Percentiles rank a stretch among this genome's conserved stretches.
Evolutionary conservation across 2,113 vertebrate genomes (phyloP).

Genomic region (Abramis brama): DNA sequence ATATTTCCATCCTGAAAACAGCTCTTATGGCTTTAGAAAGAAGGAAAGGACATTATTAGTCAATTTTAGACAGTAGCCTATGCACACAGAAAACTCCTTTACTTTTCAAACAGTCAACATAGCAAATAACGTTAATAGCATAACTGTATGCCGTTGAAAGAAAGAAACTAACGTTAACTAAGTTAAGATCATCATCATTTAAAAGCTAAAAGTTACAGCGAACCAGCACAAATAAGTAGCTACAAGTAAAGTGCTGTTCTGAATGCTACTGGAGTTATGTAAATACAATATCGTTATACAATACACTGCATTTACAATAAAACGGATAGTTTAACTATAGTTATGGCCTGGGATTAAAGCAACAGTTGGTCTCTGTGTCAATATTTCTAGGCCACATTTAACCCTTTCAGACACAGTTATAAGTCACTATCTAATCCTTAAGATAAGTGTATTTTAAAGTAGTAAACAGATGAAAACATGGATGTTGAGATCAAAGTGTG

Average conservation of each 20-base stretch:
- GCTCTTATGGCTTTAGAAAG: neutral
- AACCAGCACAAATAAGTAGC: neutral
- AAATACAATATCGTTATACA: neutral
- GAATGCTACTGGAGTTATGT: neutral
- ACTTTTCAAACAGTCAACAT: neutral
- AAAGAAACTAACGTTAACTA: neutral
- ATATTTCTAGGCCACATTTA: slow-evolving; percentile 57
- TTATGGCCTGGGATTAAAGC: slow-evolving; percentile 37
- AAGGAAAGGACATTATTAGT: neutral
- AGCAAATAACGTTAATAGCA: neutral
- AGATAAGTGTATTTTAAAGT: neutral
- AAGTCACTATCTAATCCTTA: neutral
- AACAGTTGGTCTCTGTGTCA: slow-evolving; percentile 61
- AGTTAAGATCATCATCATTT: neutral
- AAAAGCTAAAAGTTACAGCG: neutral
- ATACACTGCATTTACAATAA: neutral
- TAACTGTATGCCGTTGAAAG: neutral
- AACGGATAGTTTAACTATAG: neutral
- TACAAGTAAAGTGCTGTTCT: neutral
- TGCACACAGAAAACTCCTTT: neutral
- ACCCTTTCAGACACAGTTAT: slow-evolving; percentile 21
- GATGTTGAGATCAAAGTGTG: neutral
- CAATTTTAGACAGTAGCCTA: neutral
- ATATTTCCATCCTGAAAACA: neutral
- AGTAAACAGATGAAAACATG: neutral